phyloP scores from a whole-genome alignment of 1,140 invertebrate species.

The Gryon sp. region DNA sequence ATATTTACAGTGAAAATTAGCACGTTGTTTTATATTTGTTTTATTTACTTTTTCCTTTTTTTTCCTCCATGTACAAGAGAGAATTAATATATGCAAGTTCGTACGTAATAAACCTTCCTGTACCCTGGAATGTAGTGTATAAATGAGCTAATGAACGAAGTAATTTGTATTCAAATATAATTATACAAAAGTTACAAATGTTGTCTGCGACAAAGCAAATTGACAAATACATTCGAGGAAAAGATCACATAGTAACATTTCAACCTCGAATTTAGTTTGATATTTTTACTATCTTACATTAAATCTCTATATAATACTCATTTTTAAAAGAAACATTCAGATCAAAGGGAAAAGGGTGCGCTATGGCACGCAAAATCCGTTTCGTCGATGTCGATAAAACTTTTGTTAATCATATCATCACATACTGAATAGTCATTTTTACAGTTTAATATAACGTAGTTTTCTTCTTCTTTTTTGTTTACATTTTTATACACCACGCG shows the following conservation, averaged over 20 bases:
- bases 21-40: no score
- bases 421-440: conserved; percentile 14
- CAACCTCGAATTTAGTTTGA: conserved; percentile 40
- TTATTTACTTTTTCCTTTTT: no score
- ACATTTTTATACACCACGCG: conserved; percentile 12
- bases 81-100: conserved; percentile 40
- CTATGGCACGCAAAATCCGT: conserved; percentile 40
- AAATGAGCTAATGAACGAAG: conserved; percentile 13
- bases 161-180: conserved; percentile 23
- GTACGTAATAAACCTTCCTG: conserved; percentile 18
- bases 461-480: conserved; percentile 18
- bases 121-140: conserved; percentile 30
- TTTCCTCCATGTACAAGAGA: no score
- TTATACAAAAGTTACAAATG: conserved; percentile 32
- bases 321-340: conserved; percentile 20
- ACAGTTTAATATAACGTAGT: conserved; percentile 15
- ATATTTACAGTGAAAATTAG: no score
- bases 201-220: conserved; percentile 41
- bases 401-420: conserved; percentile 5
- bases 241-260: conserved; percentile 11
- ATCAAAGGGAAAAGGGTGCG: conserved; percentile 23
- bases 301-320: conserved; percentile 20
- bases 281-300: conserved; percentile 40
- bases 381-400: conserved; percentile 1
- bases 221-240: conserved; percentile 35